phyloP scores from a whole-genome alignment of 1,140 invertebrate genomes.

The Formica selysi region DNA sequence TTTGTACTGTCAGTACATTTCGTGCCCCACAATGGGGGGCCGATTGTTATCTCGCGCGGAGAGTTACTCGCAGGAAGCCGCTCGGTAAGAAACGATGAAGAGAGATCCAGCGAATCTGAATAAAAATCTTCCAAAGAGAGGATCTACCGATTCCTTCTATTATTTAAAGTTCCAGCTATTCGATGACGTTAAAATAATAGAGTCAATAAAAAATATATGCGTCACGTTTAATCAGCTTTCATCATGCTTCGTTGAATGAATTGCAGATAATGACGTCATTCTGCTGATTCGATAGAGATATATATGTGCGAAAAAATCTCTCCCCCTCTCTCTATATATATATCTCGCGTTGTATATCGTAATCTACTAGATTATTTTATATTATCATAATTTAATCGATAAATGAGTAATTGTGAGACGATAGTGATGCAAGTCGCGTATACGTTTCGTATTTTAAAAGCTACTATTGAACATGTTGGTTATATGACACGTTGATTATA shows the following conservation, averaged over 20 bases:
- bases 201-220: constrained; percentile 27
- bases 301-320: background rate
- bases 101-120: constrained; percentile 29
- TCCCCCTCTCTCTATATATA: background rate
- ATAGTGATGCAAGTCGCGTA: background rate
- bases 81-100: constrained; percentile 31
- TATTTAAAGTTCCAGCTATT: background rate
- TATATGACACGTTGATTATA: too few species aligned
- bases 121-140: background rate
- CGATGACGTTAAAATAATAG: constrained; percentile 4
- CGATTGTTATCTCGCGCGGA: constrained; percentile 43
- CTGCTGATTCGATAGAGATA: background rate
- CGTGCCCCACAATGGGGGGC: constrained; percentile 41
- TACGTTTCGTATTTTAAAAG: background rate
- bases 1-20: constrained; percentile 60
- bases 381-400: background rate
- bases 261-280: constrained; percentile 25
- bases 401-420: background rate
- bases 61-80: constrained; percentile 38
- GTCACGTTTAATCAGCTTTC: constrained; percentile 19
- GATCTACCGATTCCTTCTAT: constrained; percentile 1
- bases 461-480: too few species aligned
- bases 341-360: background rate
- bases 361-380: background rate
- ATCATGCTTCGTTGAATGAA: constrained; percentile 3